These are phyloP conservation scores for Drosophila diplacantha DNA, from an alignment of 2,888 invertebrate species.

Conservation along the genomic window DNA sequence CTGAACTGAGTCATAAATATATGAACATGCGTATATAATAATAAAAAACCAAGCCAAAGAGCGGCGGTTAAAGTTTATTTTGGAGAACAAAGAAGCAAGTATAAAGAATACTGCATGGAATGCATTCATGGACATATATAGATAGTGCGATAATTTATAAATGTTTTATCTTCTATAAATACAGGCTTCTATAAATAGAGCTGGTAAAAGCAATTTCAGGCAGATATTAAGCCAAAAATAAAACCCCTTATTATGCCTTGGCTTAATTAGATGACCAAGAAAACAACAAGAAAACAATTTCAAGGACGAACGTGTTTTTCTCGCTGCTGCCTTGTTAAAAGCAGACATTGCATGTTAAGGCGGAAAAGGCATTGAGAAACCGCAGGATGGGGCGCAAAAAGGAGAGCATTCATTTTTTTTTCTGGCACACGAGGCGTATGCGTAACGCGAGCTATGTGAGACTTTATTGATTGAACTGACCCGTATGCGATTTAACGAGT, in stretches of 20 bases:
- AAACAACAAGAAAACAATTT: background rate
- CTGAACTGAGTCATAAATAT: constrained; percentile 21
- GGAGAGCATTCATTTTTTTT: constrained; percentile 2
- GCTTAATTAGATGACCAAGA: constrained; percentile 3
- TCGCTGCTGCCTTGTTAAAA: background rate
- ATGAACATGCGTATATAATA: background rate
- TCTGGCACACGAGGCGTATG: constrained; percentile 28
- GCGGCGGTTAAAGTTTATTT: constrained; percentile 19
- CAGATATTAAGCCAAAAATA: background rate
- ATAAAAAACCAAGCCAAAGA: constrained; percentile 19
- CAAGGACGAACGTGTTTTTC: background rate
- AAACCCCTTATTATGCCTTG: background rate
- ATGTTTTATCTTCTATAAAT: background rate
- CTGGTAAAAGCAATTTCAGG: background rate
- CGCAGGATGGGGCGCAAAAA: background rate
- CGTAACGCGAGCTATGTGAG: constrained; percentile 22
- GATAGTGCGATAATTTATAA: background rate
- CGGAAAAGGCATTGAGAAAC: background rate
- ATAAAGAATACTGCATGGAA: constrained; percentile 9
- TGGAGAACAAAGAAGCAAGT: constrained; percentile 22
- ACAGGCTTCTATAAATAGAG: constrained; percentile 1
- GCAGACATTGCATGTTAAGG: constrained; percentile 3
- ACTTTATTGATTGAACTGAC: constrained; percentile 32
- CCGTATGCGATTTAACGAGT: constrained; percentile 24
- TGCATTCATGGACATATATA: constrained; percentile 7